Evolutionary conservation across 2,888 invertebrate species (phyloP), one percentile per base, ranked within the genome.

Genomic region (Linnaemya tessellans): DNA sequence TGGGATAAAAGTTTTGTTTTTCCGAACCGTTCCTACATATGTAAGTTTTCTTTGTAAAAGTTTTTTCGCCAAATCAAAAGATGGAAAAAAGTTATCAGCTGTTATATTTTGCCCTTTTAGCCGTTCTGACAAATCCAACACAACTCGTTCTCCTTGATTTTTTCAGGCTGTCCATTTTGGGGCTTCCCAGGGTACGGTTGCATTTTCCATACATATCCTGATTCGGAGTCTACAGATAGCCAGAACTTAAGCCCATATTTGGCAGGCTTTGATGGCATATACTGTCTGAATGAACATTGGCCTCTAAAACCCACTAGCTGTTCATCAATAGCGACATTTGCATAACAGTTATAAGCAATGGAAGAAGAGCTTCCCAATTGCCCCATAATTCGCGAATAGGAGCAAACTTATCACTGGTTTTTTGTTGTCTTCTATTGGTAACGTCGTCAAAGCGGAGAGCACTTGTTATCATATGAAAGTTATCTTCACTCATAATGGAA

Each of bases 171-270:
- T 13, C 15, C n/a, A 46, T 11, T 46, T 46, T n/a, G 11, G 5
- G 11, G 11, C 15, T 13, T 46, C 15, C 11, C 11, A 46, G 3
- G 43, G 43, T 46, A 46, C n/a, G n/a, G 15, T 11, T 46, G 43
- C 20, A 51, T 51, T 51, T 51, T 51, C 20, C 51, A 51, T 20
- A 51, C 11, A 11, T 51, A 51, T 51, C 51, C 18, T 51, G 51
- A 51, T 51, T 51, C 8, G 20, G 51, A 51, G 51, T 18, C 51
- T 10, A 51, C 51, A 51, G 51, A 18, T 51, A 20, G 20, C 51
- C 51, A 51, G 10, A 51, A 51, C n/a, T n/a, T n/a, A n/a, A n/a
- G n/a, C n/a, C n/a, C n/a, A n/a, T n/a, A n/a, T n/a, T n/a, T n/a
- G n/a, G 51, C 4, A 51, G 18, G 51, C 20, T 51, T 51, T 51